Conservation (phyloP, 2,888 invertebrate genomes). For the Strigamia maritima region DNA sequence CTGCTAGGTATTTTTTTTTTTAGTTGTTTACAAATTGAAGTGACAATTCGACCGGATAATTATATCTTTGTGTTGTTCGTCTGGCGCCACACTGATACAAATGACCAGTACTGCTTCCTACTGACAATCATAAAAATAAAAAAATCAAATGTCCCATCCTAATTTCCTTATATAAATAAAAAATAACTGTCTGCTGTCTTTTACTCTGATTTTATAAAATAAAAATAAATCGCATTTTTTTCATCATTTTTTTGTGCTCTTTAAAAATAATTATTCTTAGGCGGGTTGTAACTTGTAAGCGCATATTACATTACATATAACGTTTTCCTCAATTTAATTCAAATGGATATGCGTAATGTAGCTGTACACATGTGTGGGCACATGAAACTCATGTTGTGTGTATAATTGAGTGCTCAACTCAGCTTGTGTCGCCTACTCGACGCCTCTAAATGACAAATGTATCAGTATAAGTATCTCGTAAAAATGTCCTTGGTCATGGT, state of each 20-base stretch:
- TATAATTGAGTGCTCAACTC: constrained; percentile 15
- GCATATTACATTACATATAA: neutral
- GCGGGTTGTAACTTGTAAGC: too few species aligned
- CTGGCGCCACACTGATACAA: constrained; percentile 2
- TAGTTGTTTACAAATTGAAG: neutral
- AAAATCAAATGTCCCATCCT: neutral
- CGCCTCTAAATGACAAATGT: neutral
- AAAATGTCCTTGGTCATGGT: neutral
- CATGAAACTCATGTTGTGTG: neutral
- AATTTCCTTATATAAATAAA: neutral
- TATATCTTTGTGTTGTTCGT: neutral
- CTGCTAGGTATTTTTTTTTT: too few species aligned
- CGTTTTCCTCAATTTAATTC: neutral
- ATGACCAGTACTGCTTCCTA: constrained; percentile 3
- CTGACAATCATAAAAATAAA: neutral
- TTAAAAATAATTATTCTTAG: neutral
- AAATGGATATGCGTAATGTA: neutral
- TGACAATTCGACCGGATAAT: neutral
- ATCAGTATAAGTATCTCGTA: neutral
- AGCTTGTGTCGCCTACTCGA: constrained; percentile 1
- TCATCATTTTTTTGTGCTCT: neutral
- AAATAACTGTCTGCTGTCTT: too few species aligned
- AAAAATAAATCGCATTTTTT: too few species aligned
- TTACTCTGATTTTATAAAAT: too few species aligned
- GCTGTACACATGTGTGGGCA: neutral